These are phyloP conservation scores for Picathartes gymnocephalus DNA, from an alignment of 2,113 vertebrate genomes.

Conservation along the genomic window DNA sequence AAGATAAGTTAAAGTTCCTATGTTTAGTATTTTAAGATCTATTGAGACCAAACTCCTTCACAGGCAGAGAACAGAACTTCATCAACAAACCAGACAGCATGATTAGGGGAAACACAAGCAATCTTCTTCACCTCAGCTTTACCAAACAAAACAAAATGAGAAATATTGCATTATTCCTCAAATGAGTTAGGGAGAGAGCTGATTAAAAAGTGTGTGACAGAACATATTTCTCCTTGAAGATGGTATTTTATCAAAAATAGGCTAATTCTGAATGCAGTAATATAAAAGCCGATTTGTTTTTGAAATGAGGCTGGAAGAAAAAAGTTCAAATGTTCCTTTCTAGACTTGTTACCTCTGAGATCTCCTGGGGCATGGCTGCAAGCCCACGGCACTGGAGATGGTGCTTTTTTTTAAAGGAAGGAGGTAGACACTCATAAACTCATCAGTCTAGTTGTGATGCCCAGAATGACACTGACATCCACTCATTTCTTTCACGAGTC, in stretches of 20 bases:
- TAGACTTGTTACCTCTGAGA: background rate
- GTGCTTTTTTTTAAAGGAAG: background rate
- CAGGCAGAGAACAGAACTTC: background rate
- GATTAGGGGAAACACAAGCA: background rate
- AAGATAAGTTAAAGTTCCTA: background rate
- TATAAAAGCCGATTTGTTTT: background rate
- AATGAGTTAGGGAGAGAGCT: background rate
- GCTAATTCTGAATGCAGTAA: background rate
- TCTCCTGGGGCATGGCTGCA: background rate
- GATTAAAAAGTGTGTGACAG: background rate
- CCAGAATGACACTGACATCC: background rate
- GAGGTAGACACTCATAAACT: background rate
- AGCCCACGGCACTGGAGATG: background rate
- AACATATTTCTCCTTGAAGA: background rate
- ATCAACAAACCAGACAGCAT: background rate
- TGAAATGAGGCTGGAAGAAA: background rate
- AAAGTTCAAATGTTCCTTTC: background rate
- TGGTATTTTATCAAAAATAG: background rate
- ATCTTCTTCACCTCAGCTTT: background rate
- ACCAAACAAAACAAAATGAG: background rate
- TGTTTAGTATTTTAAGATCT: background rate
- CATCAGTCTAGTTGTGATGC: background rate
- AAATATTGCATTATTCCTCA: background rate
- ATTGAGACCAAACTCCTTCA: background rate
- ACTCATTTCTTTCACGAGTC: background rate